Conservation (phyloP, 2,888 invertebrate genomes). For the Falcaria lacertinaria region DNA sequence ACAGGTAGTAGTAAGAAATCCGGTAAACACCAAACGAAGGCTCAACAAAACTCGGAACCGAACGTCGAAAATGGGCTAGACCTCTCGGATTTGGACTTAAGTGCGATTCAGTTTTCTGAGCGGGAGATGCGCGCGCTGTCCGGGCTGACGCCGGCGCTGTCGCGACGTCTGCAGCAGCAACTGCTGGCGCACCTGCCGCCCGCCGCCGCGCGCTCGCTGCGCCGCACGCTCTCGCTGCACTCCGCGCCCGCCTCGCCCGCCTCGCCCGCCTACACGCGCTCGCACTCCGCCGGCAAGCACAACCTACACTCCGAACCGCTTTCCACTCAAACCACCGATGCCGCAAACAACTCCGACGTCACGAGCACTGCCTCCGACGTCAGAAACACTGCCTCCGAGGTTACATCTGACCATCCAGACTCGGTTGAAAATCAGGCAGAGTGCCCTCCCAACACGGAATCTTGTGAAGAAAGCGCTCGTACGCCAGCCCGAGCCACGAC, state of each 20-base stretch:
- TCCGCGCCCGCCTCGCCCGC: slow-evolving; percentile 35
- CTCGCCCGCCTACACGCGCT: slow-evolving; percentile 26
- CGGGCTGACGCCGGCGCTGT: slow-evolving; percentile 84
- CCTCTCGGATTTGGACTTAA: slow-evolving; percentile 83
- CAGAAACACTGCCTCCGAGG: too few relatives aligned
- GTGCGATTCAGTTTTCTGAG: slow-evolving; percentile 84
- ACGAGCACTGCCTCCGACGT: too few relatives aligned
- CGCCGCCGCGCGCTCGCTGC: slow-evolving; percentile 83
- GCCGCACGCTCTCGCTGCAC: slow-evolving; percentile 81
- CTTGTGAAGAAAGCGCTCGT: slow-evolving; percentile 8
- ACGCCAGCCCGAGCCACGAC: not conserved
- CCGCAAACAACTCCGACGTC: slow-evolving; percentile 8
- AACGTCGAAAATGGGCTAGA: slow-evolving; percentile 63
- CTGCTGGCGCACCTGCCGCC: slow-evolving; percentile 85
- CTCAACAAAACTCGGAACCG: slow-evolving; percentile 28
- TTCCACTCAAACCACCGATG: slow-evolving; percentile 11
- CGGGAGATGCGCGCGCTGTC: slow-evolving; percentile 84
- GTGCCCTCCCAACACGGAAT: slow-evolving; percentile 7
- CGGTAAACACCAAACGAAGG: slow-evolving; percentile 52
- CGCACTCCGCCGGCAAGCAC: slow-evolving; percentile 48
- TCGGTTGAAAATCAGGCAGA: slow-evolving; percentile 23
- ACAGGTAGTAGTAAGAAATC: slow-evolving; percentile 72
- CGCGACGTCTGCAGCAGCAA: slow-evolving; percentile 85
- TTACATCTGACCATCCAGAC: slow-evolving; percentile 7
- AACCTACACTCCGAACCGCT: slow-evolving; percentile 11